Conservation (phyloP, 2,113 vertebrate species). For the Eulemur macaco region DNA sequence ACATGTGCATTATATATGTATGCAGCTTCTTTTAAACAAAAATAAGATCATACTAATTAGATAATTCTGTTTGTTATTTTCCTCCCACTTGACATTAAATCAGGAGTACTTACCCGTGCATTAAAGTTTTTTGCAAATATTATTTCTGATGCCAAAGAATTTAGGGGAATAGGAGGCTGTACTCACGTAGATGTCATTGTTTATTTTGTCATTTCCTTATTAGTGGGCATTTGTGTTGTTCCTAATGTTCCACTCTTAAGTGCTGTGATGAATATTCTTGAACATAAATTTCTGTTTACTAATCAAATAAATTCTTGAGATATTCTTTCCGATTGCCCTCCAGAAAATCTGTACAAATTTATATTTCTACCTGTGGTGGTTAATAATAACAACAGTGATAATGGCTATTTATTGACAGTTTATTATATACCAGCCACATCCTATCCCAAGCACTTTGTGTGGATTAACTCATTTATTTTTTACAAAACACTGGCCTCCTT, state of each 20-base stretch:
- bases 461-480: conserved; percentile 31
- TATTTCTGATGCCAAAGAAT: background rate
- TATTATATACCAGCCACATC: background rate
- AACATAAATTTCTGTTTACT: conserved; percentile 17
- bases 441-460: background rate
- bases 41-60: background rate
- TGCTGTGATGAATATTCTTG: background rate
- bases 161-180: background rate
- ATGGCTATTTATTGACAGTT: background rate
- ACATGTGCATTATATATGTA: background rate
- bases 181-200: background rate
- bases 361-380: background rate
- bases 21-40: background rate
- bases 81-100: background rate
- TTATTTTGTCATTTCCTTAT: background rate
- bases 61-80: conserved; percentile 20
- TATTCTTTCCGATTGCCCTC: background rate
- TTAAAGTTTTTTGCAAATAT: background rate
- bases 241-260: background rate
- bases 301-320: background rate
- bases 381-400: background rate
- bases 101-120: background rate
- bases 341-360: background rate
- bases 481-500: background rate
- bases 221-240: background rate